These are phyloP conservation scores for Linnaemya vulpina DNA, from an alignment of 2,888 invertebrate species.

Conservation along the genomic window DNA sequence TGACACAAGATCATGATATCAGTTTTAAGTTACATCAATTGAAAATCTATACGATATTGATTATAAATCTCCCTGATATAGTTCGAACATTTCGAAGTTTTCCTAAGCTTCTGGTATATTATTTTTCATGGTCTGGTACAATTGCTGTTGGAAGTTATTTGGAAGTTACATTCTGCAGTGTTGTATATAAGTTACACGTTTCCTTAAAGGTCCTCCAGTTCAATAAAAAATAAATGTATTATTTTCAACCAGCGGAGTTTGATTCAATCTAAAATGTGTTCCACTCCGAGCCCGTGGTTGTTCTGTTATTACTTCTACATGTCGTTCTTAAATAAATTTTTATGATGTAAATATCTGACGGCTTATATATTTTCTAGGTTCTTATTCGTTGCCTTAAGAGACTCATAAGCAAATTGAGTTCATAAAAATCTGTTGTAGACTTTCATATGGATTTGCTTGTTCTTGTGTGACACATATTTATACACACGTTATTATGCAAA, in stretches of 20 bases:
- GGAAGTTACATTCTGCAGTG: too few species aligned
- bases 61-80: too few species aligned
- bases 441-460: constrained; percentile 36
- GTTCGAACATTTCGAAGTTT: too few species aligned
- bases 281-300: background rate
- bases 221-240: background rate
- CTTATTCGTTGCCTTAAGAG: constrained; percentile 44
- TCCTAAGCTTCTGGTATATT: too few species aligned
- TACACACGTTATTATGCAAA: constrained; percentile 39
- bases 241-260: background rate
- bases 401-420: constrained; percentile 73
- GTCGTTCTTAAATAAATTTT: constrained; percentile 35
- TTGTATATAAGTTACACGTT: too few species aligned
- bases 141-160: too few species aligned
- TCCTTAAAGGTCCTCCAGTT: background rate
- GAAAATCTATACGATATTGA: too few species aligned
- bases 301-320: constrained; percentile 33
- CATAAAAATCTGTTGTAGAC: constrained; percentile 70
- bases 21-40: too few species aligned
- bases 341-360: constrained; percentile 38
- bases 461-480: constrained; percentile 4
- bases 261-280: background rate
- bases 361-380: constrained; percentile 27
- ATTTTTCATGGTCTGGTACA: too few species aligned
- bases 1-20: too few species aligned